phyloP scores from a whole-genome alignment of 2,888 invertebrate species.

The Apamea sordens region DNA sequence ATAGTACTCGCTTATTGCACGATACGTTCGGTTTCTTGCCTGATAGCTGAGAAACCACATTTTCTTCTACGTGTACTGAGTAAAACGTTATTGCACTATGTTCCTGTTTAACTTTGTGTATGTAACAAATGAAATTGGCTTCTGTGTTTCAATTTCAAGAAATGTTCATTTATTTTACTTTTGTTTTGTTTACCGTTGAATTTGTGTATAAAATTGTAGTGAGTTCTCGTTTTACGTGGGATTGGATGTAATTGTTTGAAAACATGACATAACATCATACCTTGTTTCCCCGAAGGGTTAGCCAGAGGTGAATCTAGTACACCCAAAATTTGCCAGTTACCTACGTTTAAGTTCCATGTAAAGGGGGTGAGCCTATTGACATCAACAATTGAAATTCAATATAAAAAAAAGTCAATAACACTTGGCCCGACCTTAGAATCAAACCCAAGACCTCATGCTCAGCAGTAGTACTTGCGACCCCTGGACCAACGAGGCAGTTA shows the following conservation, averaged over 20 bases:
- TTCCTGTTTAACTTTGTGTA: conserved; percentile 50
- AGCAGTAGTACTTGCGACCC: background rate
- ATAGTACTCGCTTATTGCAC: conserved; percentile 69
- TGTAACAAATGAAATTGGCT: conserved; percentile 59
- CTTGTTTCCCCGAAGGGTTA: background rate
- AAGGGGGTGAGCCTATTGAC: background rate
- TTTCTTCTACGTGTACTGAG: conserved; percentile 46
- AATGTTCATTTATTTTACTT: conserved; percentile 44
- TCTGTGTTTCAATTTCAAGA: conserved; percentile 56
- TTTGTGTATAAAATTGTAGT: conserved; percentile 36
- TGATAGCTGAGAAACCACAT: conserved; percentile 58
- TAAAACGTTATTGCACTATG: conserved; percentile 45
- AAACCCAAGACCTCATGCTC: background rate
- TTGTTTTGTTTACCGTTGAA: conserved; percentile 29
- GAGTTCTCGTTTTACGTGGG: conserved; percentile 17
- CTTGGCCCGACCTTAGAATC: background rate
- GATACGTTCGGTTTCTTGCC: conserved; percentile 64
- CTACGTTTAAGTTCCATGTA: no score
- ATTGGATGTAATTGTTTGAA: conserved; percentile 33
- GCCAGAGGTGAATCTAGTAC: background rate
- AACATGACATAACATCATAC: background rate
- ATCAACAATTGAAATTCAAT: background rate
- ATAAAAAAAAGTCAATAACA: background rate
- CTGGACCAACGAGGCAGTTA: background rate
- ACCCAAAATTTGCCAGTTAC: no score